These are phyloP conservation scores for Daubentonia madagascariensis DNA, from an alignment of 2,113 vertebrate species.

Conservation along the genomic window DNA sequence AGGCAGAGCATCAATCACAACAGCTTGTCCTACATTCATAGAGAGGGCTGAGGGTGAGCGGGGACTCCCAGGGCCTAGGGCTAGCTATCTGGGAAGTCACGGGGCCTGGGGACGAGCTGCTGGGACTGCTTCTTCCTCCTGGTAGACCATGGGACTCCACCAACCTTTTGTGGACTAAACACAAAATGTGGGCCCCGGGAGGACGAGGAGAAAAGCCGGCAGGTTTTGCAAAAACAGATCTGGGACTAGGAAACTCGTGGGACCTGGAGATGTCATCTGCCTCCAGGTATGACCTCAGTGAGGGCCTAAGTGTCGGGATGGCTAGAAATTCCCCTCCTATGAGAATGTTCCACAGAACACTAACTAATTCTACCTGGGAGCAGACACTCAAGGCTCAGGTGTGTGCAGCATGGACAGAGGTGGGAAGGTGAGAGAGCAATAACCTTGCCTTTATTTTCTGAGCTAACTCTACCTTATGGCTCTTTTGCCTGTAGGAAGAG, in stretches of 20 bases:
- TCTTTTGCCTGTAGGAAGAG: background rate
- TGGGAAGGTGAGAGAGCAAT: background rate
- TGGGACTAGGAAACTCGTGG: background rate
- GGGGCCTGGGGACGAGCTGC: background rate
- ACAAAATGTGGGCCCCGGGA: background rate
- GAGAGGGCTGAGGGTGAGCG: background rate
- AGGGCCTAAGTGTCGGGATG: background rate
- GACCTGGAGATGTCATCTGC: background rate
- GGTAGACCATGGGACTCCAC: background rate
- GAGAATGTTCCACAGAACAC: background rate
- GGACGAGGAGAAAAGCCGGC: background rate
- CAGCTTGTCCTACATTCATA: background rate
- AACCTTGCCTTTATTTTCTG: background rate
- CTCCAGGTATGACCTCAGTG: background rate
- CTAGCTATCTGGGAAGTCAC: background rate
- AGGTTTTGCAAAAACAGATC: background rate
- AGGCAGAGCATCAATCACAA: conserved; percentile 13
- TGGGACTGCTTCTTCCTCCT: background rate
- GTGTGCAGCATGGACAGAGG: background rate
- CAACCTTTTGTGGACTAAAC: background rate
- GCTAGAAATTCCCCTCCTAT: background rate
- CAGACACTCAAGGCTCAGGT: background rate
- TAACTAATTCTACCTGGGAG: background rate
- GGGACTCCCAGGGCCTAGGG: background rate
- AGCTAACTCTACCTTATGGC: background rate